Evolutionary conservation across 1,140 invertebrate genomes (phyloP).

Genomic region (Glossosoma conforme): DNA sequence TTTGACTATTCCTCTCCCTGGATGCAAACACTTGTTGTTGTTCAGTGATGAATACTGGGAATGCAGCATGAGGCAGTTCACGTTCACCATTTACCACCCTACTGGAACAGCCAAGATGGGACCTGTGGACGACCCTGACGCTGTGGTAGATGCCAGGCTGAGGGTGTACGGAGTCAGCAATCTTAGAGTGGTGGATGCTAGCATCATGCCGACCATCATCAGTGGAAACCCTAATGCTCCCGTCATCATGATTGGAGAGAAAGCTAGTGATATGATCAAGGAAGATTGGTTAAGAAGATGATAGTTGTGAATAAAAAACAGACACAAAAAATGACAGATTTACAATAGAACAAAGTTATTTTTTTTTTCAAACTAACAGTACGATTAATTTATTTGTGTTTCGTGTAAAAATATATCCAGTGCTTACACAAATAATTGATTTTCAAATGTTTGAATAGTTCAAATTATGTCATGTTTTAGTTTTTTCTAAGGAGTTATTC

Average conservation of each 20-base stretch:
- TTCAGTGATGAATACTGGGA: conserved; percentile 86
- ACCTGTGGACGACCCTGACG: conserved; percentile 62
- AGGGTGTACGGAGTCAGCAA: conserved; percentile 68
- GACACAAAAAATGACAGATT: conserved; percentile 4
- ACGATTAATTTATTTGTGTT: no score
- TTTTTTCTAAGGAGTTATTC: no score
- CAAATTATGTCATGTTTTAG: no score
- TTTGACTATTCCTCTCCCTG: conserved; percentile 73
- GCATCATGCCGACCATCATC: conserved; percentile 76
- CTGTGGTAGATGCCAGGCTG: conserved; percentile 77
- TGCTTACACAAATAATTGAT: no score
- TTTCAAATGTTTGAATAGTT: no score
- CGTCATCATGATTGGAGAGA: conserved; percentile 75
- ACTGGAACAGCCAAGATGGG: conserved; percentile 86
- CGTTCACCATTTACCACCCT: conserved; percentile 83
- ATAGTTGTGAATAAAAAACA: conserved; percentile 34
- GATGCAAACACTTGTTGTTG: conserved; percentile 62
- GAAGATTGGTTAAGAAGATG: conserved; percentile 61
- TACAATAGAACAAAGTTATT: neutral
- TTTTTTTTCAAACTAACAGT: no score
- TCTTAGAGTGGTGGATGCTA: conserved; percentile 69
- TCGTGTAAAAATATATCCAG: no score
- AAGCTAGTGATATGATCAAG: conserved; percentile 75
- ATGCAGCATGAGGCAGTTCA: conserved; percentile 74
- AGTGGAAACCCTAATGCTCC: conserved; percentile 78